Conservation (phyloP, 2,797 vertebrate genomes). For the Rhinatrema bivittatum region DNA sequence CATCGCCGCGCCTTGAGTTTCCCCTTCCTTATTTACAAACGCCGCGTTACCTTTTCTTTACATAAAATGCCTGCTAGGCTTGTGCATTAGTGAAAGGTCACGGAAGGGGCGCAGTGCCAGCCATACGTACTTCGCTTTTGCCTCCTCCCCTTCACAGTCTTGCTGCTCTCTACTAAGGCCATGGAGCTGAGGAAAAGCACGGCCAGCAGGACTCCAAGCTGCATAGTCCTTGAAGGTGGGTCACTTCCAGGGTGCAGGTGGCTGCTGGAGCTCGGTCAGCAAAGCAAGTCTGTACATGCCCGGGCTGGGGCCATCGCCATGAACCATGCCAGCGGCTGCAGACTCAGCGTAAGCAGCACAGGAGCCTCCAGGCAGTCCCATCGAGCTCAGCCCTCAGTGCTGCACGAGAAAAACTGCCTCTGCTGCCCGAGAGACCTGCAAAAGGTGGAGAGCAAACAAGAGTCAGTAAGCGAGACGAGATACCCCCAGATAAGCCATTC, state of each 20-base stretch:
- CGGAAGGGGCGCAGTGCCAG: too few relatives aligned
- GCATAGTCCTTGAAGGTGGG: constrained; percentile 80
- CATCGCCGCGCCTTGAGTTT: too few relatives aligned
- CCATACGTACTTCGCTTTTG: constrained; percentile 89
- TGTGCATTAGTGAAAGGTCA: too few relatives aligned
- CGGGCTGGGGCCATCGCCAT: constrained; percentile 38
- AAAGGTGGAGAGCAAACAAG: too few relatives aligned
- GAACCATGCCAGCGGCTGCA: constrained; percentile 31
- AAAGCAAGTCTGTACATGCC: constrained; percentile 59
- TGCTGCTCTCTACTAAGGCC: constrained; percentile 71
- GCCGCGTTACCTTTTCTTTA: too few relatives aligned
- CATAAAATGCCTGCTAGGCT: too few relatives aligned
- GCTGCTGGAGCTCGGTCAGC: constrained; percentile 49
- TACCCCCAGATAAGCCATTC: too few relatives aligned
- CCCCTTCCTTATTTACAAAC: too few relatives aligned
- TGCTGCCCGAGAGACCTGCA: too few relatives aligned
- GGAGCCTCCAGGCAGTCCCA: constrained; percentile 33
- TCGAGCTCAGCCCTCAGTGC: too few relatives aligned
- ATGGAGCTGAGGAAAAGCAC: constrained; percentile 88
- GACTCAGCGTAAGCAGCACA: constrained; percentile 55
- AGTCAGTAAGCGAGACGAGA: too few relatives aligned
- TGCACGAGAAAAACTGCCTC: too few relatives aligned
- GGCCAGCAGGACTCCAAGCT: constrained; percentile 89
- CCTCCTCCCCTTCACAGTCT: constrained; percentile 77
- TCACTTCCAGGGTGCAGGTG: constrained; percentile 52